These are phyloP conservation scores for Podocnemis expansa DNA, from an alignment of 2,113 vertebrate species.

Conservation along the genomic window DNA sequence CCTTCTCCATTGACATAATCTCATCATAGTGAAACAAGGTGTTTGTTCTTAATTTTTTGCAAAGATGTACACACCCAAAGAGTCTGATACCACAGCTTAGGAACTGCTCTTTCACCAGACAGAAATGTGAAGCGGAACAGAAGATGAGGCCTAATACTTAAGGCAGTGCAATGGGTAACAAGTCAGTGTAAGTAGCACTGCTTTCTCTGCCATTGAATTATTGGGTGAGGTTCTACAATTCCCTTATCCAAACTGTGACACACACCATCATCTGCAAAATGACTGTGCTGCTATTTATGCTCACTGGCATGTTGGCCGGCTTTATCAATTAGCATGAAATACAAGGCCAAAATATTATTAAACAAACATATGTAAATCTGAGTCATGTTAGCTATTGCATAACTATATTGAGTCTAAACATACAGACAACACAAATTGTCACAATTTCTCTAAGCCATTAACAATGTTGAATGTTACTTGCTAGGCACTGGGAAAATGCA, in stretches of 20 bases:
- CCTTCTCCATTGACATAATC: not conserved
- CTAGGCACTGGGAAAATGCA: not conserved
- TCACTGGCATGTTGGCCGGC: not conserved
- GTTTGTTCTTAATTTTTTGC: not conserved
- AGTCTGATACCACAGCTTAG: not conserved
- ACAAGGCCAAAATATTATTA: slow-evolving; percentile 17
- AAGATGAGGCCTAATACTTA: not conserved
- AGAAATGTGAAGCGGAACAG: not conserved
- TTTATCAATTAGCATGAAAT: not conserved
- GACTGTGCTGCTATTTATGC: not conserved
- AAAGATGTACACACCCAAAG: not conserved
- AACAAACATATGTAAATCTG: not conserved
- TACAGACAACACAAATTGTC: not conserved
- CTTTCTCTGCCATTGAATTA: not conserved
- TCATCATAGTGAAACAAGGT: not conserved
- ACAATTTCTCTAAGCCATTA: not conserved
- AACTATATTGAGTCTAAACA: slow-evolving; percentile 17
- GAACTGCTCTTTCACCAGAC: not conserved
- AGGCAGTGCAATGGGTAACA: not conserved
- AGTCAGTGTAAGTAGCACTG: not conserved
- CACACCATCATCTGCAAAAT: not conserved
- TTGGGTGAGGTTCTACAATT: not conserved
- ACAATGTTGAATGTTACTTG: not conserved
- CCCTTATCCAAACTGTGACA: not conserved
- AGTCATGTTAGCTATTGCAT: not conserved